Conservation (phyloP, 2,888 invertebrate genomes). For the Plebejus anna region DNA sequence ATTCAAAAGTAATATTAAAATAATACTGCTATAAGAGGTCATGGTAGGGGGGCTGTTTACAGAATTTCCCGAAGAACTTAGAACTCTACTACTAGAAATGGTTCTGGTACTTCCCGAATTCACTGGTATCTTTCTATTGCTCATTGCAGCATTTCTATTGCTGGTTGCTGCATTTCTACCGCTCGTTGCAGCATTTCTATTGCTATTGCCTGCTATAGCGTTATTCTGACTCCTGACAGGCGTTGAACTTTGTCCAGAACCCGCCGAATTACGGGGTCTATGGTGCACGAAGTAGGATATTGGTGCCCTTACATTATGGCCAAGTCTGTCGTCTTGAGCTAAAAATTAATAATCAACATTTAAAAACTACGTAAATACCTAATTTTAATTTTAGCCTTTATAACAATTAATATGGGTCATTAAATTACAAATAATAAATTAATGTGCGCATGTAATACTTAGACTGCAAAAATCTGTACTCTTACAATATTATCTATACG, state of each 20-base stretch:
- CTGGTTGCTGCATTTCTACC: neutral
- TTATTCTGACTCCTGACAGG: neutral
- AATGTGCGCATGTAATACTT: no score
- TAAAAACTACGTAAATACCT: neutral
- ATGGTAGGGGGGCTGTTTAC: no score
- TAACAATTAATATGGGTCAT: no score
- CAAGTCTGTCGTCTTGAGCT: slow-evolving; percentile 12
- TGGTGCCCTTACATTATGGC: neutral
- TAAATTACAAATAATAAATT: no score
- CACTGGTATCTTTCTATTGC: neutral
- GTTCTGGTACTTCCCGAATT: neutral
- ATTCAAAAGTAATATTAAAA: no score
- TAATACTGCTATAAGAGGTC: no score
- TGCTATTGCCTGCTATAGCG: neutral
- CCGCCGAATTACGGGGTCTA: slow-evolving; percentile 17
- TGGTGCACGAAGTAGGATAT: slow-evolving; percentile 27
- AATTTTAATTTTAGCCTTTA: no score
- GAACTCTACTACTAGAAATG: neutral
- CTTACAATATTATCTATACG: no score
- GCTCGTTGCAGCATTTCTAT: neutral
- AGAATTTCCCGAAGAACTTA: neutral
- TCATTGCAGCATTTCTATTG: neutral
- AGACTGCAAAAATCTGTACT: no score
- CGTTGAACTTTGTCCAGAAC: neutral
- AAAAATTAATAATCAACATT: neutral